Evolutionary conservation across 2,888 invertebrate genomes (phyloP).

Genomic region (Cheilosia grossa): DNA sequence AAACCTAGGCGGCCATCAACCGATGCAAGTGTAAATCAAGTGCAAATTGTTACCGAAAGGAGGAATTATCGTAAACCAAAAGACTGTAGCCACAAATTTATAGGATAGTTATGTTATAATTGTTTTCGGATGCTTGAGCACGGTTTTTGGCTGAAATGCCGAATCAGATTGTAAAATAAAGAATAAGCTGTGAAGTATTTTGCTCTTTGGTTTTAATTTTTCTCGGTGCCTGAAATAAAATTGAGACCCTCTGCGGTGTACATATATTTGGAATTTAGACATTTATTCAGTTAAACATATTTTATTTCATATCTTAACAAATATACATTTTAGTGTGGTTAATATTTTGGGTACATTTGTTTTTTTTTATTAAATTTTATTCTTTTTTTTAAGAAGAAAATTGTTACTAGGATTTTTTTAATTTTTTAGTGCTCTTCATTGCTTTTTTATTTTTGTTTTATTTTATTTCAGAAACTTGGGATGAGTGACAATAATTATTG

Average conservation of each 20-base stretch:
- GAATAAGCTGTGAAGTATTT: constrained; percentile 37
- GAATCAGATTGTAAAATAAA: constrained; percentile 22
- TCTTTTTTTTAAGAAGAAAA: constrained; percentile 7
- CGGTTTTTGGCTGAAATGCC: not conserved
- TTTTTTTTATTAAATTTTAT: not conserved
- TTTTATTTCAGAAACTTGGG: constrained; percentile 59
- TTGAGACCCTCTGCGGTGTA: not conserved
- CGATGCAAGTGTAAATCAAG: not conserved
- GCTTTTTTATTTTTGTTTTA: constrained; percentile 33
- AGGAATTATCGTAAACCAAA: constrained; percentile 56
- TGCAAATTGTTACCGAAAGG: constrained; percentile 25
- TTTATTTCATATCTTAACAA: constrained; percentile 52
- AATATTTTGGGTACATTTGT: constrained; percentile 8
- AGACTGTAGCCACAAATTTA: constrained; percentile 68
- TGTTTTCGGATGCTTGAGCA: constrained; percentile 26
- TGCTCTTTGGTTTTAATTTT: not conserved
- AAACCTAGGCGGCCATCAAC: constrained; percentile 70
- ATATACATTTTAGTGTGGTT: constrained; percentile 18
- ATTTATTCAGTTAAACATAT: constrained; percentile 45
- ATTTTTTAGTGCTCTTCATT: constrained; percentile 39
- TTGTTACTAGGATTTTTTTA: constrained; percentile 6
- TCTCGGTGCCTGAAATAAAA: not conserved
- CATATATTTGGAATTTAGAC: constrained; percentile 34
- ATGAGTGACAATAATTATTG: constrained; percentile 74
- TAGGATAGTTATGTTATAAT: constrained; percentile 31